Conservation (phyloP, 2,113 vertebrate genomes). For the Mesitornis unicolor region DNA sequence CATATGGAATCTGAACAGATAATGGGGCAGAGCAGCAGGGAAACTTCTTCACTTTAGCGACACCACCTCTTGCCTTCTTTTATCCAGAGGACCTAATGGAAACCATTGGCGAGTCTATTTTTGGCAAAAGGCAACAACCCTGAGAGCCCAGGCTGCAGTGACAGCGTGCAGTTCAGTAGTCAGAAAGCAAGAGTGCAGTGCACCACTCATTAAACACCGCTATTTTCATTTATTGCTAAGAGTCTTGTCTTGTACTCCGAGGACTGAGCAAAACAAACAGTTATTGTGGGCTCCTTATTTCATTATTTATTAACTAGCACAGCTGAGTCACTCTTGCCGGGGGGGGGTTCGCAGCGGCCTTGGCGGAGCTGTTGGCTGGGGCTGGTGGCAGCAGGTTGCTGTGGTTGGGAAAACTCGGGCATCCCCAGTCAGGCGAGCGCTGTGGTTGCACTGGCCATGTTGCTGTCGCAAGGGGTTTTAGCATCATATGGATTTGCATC, state of each 20-base stretch:
- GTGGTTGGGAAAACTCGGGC: no score
- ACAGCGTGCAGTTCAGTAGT: accelerated
- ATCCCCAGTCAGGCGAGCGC: neutral
- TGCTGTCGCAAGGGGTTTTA: neutral
- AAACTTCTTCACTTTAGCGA: neutral
- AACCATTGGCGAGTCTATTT: neutral
- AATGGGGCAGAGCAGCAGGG: neutral
- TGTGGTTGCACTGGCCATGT: neutral
- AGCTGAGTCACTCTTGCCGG: neutral
- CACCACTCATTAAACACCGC: neutral
- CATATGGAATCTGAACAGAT: neutral
- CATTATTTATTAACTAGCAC: no score
- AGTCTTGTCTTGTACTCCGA: neutral
- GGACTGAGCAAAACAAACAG: neutral
- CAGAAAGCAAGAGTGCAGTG: accelerated
- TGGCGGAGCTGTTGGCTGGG: neutral
- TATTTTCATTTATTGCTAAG: neutral
- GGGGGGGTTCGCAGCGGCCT: neutral
- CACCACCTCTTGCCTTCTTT: neutral
- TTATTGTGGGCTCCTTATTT: neutral
- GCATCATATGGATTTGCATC: accelerated
- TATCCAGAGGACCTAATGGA: neutral
- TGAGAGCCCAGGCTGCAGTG: neutral
- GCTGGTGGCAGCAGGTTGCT: neutral
- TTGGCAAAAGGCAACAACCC: neutral